phyloP scores from a whole-genome alignment of 2,797 vertebrate species.

The Gephyroberyx darwinii region DNA sequence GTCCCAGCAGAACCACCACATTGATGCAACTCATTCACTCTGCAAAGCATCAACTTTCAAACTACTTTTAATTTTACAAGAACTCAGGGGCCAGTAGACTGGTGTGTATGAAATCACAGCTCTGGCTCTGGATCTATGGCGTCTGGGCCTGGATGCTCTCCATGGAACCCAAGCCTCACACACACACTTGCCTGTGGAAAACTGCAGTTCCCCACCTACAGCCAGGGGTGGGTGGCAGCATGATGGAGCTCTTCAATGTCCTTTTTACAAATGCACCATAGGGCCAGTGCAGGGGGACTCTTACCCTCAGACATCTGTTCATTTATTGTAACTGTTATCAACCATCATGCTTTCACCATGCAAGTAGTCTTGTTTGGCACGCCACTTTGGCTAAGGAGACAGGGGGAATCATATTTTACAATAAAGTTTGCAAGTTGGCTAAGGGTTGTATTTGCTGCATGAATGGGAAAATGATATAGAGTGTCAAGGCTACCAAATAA shows the following conservation, averaged over 20 bases:
- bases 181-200: constrained; percentile 65
- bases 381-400: constrained; percentile 28
- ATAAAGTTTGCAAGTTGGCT: constrained; percentile 17
- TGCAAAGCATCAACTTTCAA: constrained; percentile 60
- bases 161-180: constrained; percentile 51
- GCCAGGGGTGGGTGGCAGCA: constrained; percentile 47
- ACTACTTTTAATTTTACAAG: constrained; percentile 69
- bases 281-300: constrained; percentile 24
- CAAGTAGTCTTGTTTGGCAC: constrained; percentile 53
- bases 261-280: constrained; percentile 25
- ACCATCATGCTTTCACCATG: constrained; percentile 38
- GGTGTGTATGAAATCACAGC: constrained; percentile 23
- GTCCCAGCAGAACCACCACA: constrained; percentile 51
- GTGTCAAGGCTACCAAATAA: constrained; percentile 4
- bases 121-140: constrained; percentile 49
- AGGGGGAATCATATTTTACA: constrained; percentile 4
- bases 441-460: constrained; percentile 4
- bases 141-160: constrained; percentile 61
- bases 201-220: constrained; percentile 35
- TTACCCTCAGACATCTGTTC: constrained; percentile 61
- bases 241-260: constrained; percentile 13
- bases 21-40: constrained; percentile 45
- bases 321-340: constrained; percentile 58
- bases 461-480: neutral
- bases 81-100: constrained; percentile 57